Conservation (phyloP, 2,113 vertebrate species). For the Limanda limanda region DNA sequence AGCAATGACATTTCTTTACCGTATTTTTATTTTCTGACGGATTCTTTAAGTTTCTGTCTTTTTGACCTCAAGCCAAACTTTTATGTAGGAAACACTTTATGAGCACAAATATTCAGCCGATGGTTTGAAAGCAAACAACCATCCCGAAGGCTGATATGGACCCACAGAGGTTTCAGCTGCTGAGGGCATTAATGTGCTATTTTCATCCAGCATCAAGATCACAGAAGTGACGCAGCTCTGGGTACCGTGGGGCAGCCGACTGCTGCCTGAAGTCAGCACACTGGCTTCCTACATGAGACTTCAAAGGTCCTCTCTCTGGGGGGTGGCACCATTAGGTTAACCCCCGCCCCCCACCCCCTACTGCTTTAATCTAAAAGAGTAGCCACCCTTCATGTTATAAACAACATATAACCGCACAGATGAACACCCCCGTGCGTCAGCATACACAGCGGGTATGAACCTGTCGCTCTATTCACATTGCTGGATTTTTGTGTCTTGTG, state of each 20-base stretch:
- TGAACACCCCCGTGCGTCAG: background rate
- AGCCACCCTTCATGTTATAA: constrained; percentile 12
- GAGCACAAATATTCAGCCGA: background rate
- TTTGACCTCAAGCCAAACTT: background rate
- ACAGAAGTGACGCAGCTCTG: constrained; percentile 3
- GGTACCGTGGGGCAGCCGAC: background rate
- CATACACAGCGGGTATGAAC: background rate
- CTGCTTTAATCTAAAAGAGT: constrained; percentile 20
- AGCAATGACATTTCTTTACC: background rate
- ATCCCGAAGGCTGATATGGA: background rate
- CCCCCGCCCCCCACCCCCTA: constrained; percentile 10
- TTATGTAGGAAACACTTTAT: background rate
- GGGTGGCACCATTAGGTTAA: constrained; percentile 13
- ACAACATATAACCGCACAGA: background rate
- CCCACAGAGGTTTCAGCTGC: background rate
- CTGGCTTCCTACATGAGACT: constrained; percentile 39
- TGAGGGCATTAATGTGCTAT: constrained; percentile 31
- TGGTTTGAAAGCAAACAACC: constrained; percentile 1
- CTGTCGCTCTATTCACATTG: background rate
- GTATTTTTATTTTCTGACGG: background rate
- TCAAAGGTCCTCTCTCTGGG: constrained; percentile 60
- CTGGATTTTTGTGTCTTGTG: background rate
- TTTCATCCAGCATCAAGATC: constrained; percentile 29
- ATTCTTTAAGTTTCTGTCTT: background rate
- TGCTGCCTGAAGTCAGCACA: constrained; percentile 17